Evolutionary conservation across 2,113 vertebrate species (phyloP).

Genomic region (Eurystomus gularis): DNA sequence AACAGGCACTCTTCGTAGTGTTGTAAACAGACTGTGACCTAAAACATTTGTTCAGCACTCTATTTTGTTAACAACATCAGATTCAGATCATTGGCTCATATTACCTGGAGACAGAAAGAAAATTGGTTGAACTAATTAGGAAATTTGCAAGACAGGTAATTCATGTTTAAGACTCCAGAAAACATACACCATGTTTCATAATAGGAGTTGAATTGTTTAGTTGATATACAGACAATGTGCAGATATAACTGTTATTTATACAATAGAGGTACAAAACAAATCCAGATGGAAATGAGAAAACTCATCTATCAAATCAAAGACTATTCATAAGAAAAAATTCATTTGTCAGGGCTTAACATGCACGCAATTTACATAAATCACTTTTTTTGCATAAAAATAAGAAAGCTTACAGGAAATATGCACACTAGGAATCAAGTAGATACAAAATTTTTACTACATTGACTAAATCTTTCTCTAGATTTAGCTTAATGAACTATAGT

Average conservation of each 20-base stretch:
- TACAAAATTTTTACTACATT: background rate
- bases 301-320: background rate
- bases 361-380: background rate
- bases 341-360: background rate
- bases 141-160: conserved; percentile 62
- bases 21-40: conserved; percentile 59
- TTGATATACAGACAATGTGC: background rate
- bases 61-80: conserved; percentile 63
- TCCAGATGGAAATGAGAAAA: background rate
- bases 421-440: background rate
- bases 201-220: conserved; percentile 2
- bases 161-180: conserved; percentile 42
- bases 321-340: background rate
- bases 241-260: background rate
- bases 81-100: conserved; percentile 69
- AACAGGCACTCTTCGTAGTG: background rate
- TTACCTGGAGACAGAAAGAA: conserved; percentile 68
- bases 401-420: background rate
- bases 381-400: background rate
- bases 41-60: conserved; percentile 66
- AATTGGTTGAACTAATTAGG: conserved; percentile 64
- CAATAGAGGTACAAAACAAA: background rate
- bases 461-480: background rate
- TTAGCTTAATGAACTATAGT: background rate
- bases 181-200: background rate